A percentile compares a stretch with the other conserved stretches of the same genome.
These are phyloP conservation scores for Frankliniella intonsa DNA, from an alignment of 2,888 invertebrate species.

Conservation along the genomic window DNA sequence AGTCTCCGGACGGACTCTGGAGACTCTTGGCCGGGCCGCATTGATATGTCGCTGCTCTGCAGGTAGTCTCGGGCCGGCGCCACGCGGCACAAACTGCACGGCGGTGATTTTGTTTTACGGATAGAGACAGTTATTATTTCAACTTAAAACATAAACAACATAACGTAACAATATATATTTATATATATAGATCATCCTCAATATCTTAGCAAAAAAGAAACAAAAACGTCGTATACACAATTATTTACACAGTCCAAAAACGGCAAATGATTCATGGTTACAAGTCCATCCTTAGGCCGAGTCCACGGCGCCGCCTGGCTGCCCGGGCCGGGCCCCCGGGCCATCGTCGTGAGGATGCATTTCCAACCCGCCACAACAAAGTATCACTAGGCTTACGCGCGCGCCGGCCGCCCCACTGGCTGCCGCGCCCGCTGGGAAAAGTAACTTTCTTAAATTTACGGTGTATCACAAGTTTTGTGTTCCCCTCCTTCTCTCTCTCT, in stretches of 20 bases:
- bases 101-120: no score
- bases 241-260: neutral
- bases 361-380: no score
- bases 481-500: neutral
- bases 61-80: no score
- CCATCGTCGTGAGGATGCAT: no score
- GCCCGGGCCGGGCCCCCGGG: no score
- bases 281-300: neutral
- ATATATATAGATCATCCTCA: slow-evolving; percentile 12
- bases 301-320: no score
- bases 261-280: neutral
- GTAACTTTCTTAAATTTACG: neutral
- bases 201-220: neutral
- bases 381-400: neutral
- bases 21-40: no score
- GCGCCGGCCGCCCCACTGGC: no score
- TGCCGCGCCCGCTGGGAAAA: neutral
- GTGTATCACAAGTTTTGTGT: slow-evolving; percentile 3
- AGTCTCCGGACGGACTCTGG: no score
- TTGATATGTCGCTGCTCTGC: no score
- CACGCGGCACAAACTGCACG: no score
- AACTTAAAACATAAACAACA: slow-evolving; percentile 12
- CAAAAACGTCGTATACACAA: slow-evolving; percentile 7
- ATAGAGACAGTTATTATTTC: neutral
- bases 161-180: slow-evolving; percentile 13